A percentile compares a stretch with the other conserved stretches of the same genome.
These are phyloP conservation scores for Hymenopus coronatus DNA, from an alignment of 2,888 invertebrate species.

Conservation along the genomic window DNA sequence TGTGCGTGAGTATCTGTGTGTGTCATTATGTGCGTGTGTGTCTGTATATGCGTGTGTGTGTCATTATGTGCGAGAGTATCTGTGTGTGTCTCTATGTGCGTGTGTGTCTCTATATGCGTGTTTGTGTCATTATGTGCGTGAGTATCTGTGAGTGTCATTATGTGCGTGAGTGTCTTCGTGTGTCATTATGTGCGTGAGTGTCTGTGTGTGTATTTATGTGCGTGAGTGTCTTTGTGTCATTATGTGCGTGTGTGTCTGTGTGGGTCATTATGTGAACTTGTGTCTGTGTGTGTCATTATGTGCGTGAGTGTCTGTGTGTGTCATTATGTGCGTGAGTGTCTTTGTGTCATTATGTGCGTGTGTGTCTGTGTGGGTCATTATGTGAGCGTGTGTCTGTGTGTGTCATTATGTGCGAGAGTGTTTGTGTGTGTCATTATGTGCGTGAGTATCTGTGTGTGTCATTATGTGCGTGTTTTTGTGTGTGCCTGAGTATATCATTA, in stretches of 20 bases:
- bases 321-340: neutral
- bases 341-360: neutral
- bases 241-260: neutral
- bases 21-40: neutral
- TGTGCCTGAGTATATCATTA: neutral
- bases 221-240: neutral
- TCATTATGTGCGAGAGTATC: neutral
- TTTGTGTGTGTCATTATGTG: neutral
- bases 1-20: neutral
- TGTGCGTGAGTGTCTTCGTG: neutral
- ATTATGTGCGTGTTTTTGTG: no score
- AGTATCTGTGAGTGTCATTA: neutral
- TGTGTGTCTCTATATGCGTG: no score
- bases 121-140: neutral
- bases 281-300: neutral
- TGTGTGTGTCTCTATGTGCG: no score
- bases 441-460: neutral
- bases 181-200: neutral
- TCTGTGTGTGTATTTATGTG: neutral
- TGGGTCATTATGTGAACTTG: neutral
- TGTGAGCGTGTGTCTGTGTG: neutral
- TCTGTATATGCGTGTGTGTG: neutral
- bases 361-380: neutral
- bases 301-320: neutral
- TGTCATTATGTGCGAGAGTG: neutral